phyloP scores from a whole-genome alignment of 2,797 vertebrate genomes.

The Pseudochirops corinnae region DNA sequence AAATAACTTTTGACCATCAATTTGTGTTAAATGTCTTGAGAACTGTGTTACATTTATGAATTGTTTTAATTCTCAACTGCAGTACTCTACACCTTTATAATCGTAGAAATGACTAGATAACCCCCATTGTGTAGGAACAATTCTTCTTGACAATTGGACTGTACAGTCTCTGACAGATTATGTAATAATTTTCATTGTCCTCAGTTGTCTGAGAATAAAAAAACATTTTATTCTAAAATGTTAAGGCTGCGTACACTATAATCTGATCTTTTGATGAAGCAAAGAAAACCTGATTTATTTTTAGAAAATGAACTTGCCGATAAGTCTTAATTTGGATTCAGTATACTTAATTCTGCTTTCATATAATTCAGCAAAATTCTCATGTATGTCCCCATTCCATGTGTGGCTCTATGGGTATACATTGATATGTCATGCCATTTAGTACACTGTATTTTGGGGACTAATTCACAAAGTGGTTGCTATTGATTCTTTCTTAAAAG shows the following conservation, averaged over 20 bases:
- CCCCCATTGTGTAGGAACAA: neutral
- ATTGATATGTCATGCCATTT: neutral
- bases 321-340: slow-evolving; percentile 46
- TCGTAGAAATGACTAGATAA: neutral
- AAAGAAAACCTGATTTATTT: slow-evolving; percentile 68
- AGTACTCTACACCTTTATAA: neutral
- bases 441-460: neutral
- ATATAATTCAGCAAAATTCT: neutral
- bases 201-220: slow-evolving; percentile 48
- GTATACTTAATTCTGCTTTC: neutral
- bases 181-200: slow-evolving; percentile 32
- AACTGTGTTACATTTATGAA: too few relatives aligned
- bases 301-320: slow-evolving; percentile 63
- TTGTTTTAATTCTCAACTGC: neutral
- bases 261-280: slow-evolving; percentile 63
- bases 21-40: neutral
- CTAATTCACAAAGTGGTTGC: neutral
- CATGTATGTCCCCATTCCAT: neutral
- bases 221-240: slow-evolving; percentile 53
- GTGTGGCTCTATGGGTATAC: neutral
- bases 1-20: rapidly evolving
- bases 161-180: slow-evolving; percentile 8
- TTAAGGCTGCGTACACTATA: neutral
- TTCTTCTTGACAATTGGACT: neutral
- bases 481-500: slow-evolving; percentile 1